Evolutionary conservation across 2,797 vertebrate genomes (phyloP).

Genomic region (Hyperoplus lanceolatus): DNA sequence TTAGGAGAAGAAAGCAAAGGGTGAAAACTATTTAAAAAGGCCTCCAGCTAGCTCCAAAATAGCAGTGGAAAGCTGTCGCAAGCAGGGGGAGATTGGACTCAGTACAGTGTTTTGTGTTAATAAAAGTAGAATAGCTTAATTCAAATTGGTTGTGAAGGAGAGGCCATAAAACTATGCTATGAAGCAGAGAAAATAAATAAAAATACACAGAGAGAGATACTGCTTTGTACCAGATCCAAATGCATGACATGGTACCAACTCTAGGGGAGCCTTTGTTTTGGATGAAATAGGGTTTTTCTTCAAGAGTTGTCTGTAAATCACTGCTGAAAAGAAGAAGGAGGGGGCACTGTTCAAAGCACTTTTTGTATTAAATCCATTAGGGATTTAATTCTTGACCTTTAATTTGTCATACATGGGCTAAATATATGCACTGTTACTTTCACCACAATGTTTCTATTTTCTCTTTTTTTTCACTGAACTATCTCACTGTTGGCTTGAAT

Average conservation of each 20-base stretch:
- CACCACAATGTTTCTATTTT: constrained; percentile 32
- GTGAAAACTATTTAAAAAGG: constrained; percentile 32
- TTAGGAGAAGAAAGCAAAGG: background rate
- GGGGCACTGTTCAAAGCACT: constrained; percentile 8
- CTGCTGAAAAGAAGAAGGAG: constrained; percentile 30
- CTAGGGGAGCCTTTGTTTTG: constrained; percentile 40
- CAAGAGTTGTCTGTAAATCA: constrained; percentile 21
- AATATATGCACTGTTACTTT: constrained; percentile 34
- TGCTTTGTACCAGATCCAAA: constrained; percentile 29
- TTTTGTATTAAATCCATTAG: constrained; percentile 34
- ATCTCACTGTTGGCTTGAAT: constrained; percentile 10
- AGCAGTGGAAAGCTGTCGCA: constrained; percentile 51
- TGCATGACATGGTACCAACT: constrained; percentile 22
- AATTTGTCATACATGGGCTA: constrained; percentile 40
- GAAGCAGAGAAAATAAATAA: constrained; percentile 21
- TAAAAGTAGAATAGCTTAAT: constrained; percentile 32
- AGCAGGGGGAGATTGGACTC: constrained; percentile 39
- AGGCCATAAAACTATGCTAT: background rate
- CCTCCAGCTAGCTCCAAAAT: constrained; percentile 46
- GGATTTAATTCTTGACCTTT: constrained; percentile 43
- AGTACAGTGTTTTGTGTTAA: constrained; percentile 45
- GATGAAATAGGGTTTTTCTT: constrained; percentile 43
- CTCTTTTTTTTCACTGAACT: background rate
- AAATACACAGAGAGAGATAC: background rate
- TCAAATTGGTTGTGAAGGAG: constrained; percentile 46